A percentile compares a stretch with the other conserved stretches of the same genome.
These are phyloP conservation scores for Colossoma macropomum DNA, from an alignment of 2,113 vertebrate genomes.

Conservation along the genomic window DNA sequence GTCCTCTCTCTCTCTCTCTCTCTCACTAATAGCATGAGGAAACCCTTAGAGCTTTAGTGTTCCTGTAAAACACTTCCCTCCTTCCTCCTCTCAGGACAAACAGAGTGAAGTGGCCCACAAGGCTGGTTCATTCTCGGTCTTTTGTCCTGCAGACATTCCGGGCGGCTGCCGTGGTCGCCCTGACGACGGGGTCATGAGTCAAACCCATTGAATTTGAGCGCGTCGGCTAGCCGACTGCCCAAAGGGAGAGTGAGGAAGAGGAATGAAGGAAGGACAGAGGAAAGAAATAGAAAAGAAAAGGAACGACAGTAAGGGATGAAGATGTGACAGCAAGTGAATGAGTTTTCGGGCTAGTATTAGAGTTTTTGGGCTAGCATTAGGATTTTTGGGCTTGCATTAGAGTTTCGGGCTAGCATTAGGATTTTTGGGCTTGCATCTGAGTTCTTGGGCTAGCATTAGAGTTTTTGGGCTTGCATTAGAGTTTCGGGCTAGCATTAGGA, in stretches of 20 bases:
- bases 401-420: no score
- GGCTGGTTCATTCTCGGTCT: conserved; percentile 59
- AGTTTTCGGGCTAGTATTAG: neutral
- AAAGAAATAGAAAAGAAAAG: neutral
- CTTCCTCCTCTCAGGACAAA: conserved; percentile 62
- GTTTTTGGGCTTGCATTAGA: no score
- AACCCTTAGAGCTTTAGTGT: neutral
- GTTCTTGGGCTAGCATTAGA: neutral
- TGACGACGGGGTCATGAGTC: conserved; percentile 71
- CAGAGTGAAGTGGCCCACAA: conserved; percentile 74
- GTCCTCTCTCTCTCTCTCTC: neutral
- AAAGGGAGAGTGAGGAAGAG: conserved; percentile 42
- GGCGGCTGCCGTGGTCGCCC: conserved; percentile 54
- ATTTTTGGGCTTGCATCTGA: neutral
- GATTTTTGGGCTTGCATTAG: neutral
- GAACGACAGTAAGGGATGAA: neutral
- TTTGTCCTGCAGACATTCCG: conserved; percentile 71
- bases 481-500: neutral
- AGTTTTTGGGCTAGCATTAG: neutral
- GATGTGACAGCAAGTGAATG: neutral
- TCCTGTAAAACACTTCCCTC: conserved; percentile 21
- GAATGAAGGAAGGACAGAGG: conserved; percentile 5
- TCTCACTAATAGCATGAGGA: neutral
- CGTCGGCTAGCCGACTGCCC: neutral
- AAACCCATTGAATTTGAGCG: conserved; percentile 62